Base-by-base conservation (phyloP, 1,140 invertebrate species). In the Meloidogyne hapla region DNA sequence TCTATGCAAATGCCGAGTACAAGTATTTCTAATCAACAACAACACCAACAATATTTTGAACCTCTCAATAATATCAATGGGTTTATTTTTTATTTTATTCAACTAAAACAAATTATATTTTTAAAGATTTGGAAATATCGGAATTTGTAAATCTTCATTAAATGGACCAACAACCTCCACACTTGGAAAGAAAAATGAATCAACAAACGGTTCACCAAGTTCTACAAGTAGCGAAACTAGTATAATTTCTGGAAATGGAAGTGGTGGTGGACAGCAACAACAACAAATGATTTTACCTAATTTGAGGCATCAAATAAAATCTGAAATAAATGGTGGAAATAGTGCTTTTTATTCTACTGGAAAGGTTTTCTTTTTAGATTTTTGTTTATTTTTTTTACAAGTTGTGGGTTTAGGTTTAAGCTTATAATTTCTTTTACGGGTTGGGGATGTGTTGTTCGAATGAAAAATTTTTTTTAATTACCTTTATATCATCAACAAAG, bases 161-260 rank as follows among this genome's bases (percentile, higher is more conserved):
- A 66, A 26, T 42, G 56, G 71, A 3, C 28, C n/a, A 33, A 21
- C 61, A 21, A 45, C 61, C 18, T 25, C 42, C 1, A 48, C 74
- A 71, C 45, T 26, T 64, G 33, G 63, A 25, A 61, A 48, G 8
- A 71, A 77, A n/a, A 76, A 68, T 25, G 76, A 76, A 56, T 67
- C 76, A 25, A 78, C 74, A 67, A 77, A 77, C 21, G 76, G 74
- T 3, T 42, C 21, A 23, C 77, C 78, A 25, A 65, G 67, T 77
- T 79, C 77, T 15, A 67, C 77, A 26, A 77, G 28, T 40, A 80
- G 77, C 25, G 77, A 79, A 40, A 62, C 65, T 13, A 79, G 69
- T 72, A 69, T 75, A 40, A 61, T 68, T 10, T 79, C 77, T 45
- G 71, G 56, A 63, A n/a, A n/a, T n/a, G n/a, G n/a, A n/a, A n/a